Base-by-base conservation (phyloP, 2,888 invertebrate species). In the Apodemia hepburni region DNA sequence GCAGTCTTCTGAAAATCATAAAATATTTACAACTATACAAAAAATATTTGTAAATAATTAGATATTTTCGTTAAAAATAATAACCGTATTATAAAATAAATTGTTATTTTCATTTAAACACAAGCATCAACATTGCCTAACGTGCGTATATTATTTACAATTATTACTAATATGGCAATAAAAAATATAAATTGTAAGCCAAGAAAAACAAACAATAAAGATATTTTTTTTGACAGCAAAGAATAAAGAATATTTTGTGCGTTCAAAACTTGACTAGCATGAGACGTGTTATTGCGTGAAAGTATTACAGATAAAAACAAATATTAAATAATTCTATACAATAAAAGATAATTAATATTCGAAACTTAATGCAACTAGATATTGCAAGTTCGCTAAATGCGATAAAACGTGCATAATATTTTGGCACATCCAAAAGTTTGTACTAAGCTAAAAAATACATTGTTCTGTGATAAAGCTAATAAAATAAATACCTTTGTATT, bases 271-370 rank as follows among this genome's bases (percentile, higher is more conserved):
- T 91, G 90, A 91, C 90, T 91, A 91, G 90, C 88, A 90, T 90
- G 83, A 87, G 87, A 85, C 77, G 84, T 87, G 86, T 87, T 90
- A 91, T 91, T 91, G 90, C 90, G 79, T 81, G 85, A 87, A 85
- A 65, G 64, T 15, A 42, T 63, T 67, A 68, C 68, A 67, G 73
- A 75, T 73, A 72, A 71, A 68, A 69, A 74, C 67, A 71, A 73
- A 76, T 74, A 75, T 75, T 77, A 75, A 76, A 69, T 72, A 75
- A 74, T 75, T 72, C 71, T 71, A 65, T 73, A 74, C 74, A 74
- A 75, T 42, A 42, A 74, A 74, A 76, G 75, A 54, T 54, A 42
- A 74, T 71, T 51, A 42, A 74, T 71, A 72, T 74, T 66, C 74
- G 77, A 84, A 86, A 84, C 80, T 73, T 78, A 79, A 79, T 75